Base-by-base conservation (phyloP, 2,797 vertebrate species). In the Arctocebus calabarensis region DNA sequence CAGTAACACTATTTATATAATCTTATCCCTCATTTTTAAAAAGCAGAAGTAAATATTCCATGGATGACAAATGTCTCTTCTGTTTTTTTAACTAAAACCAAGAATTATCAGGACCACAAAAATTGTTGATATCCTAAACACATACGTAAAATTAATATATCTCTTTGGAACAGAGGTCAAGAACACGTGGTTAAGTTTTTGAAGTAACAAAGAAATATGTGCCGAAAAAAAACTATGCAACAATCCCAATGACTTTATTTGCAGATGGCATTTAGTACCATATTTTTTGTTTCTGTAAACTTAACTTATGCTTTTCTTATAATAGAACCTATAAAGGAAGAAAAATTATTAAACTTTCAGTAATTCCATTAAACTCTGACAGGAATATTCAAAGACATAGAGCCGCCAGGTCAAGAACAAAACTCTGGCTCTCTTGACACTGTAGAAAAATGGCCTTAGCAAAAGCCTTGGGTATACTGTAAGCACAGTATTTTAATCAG, bases 1-100 rank as follows among this genome's bases (percentile, higher is more conserved):
- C 71, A 57, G 4, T 48, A 78, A 84, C 29, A 59, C 34, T 52
- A 88, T 37, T 22, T 74, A 84, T 5, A 70, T 83, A 89, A 2
- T 71, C n/a, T 45, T 55, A 88, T 48, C 32, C 32, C 2, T 45
- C 55, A 59, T 43, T 89, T 89, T 83, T 70, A 88, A 70, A 97
- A 90, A 74, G 22, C 34, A 92, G 57, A 91, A 88, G 32, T 64
- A 93, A 48, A 37, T 57, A 94, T 22, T 34, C 64, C 14, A 37
- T 32, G 23, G 25, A 75, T 90, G 27, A 90, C 3, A 91, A 78
- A 32, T 5, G 29, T 43, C 6, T 82, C 23, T 85, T n/a, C 61
- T 19, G 48, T 32, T 52, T 59, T 73, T 34, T 12, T 12, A 92
- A 97, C 27, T 57, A 22, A 82, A 97, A 95, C n/a, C 20, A 94